phyloP scores from a whole-genome alignment of 2,113 vertebrate genomes.

The Marmota monax region DNA sequence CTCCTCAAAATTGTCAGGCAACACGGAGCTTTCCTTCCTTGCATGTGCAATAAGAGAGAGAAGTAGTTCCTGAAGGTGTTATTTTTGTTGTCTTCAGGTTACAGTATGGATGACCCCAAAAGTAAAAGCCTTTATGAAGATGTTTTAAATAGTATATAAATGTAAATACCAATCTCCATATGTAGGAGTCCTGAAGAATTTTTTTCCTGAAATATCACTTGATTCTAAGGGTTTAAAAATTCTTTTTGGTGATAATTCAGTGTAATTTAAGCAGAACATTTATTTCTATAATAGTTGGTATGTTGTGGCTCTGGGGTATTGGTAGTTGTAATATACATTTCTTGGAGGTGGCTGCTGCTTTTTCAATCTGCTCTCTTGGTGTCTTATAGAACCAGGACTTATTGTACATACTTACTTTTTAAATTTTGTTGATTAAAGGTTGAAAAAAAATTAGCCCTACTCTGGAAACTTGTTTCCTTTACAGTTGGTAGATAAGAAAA shows the following conservation, averaged over 20 bases:
- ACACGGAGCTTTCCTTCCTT: neutral
- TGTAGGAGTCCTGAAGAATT: neutral
- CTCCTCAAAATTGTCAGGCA: neutral
- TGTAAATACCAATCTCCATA: neutral
- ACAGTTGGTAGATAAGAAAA: neutral
- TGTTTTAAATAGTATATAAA: neutral
- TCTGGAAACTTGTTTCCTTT: constrained; percentile 25
- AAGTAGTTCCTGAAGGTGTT: neutral
- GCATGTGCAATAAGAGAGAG: too few species aligned
- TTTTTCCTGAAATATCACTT: neutral
- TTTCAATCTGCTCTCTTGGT: neutral
- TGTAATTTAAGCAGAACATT: neutral
- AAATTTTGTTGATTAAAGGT: neutral
- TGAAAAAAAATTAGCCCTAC: neutral
- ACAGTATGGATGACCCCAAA: neutral
- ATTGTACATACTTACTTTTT: neutral
- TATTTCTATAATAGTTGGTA: neutral
- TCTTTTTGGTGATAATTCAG: neutral
- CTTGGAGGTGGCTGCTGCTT: neutral
- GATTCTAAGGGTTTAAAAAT: neutral
- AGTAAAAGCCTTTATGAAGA: neutral
- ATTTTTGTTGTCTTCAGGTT: neutral
- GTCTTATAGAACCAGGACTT: neutral
- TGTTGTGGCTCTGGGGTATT: neutral
- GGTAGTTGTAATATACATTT: neutral